These are phyloP conservation scores for Gadopsis bispinosus DNA, from an alignment of 2,797 vertebrate genomes.

Conservation along the genomic window DNA sequence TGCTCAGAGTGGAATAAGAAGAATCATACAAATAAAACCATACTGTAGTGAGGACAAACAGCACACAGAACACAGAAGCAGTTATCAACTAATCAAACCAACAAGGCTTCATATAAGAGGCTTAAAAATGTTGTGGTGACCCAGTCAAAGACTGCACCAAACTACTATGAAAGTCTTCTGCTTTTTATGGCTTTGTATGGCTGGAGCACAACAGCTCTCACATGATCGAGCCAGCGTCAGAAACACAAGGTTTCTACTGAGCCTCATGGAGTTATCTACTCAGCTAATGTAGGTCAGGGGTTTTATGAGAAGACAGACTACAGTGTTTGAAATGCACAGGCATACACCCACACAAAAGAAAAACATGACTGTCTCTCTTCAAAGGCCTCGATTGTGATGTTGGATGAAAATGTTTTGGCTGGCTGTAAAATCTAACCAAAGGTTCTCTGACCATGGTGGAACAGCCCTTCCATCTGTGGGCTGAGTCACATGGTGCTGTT, in stretches of 20 bases:
- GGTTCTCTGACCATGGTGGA: slow-evolving; percentile 10
- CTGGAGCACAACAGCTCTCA: slow-evolving; percentile 32
- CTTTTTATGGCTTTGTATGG: slow-evolving; percentile 41
- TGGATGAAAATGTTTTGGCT: neutral
- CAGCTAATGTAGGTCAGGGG: slow-evolving; percentile 56
- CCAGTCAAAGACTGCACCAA: slow-evolving; percentile 45
- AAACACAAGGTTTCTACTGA: slow-evolving; percentile 32
- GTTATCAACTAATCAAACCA: slow-evolving; percentile 35
- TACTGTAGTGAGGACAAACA: neutral
- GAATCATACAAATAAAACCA: neutral
- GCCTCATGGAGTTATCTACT: slow-evolving; percentile 18
- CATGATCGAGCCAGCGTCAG: slow-evolving; percentile 39
- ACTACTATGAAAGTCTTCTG: slow-evolving; percentile 14
- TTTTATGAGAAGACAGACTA: slow-evolving; percentile 37
- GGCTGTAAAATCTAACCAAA: slow-evolving; percentile 8
- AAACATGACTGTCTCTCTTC: neutral
- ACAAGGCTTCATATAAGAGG: slow-evolving; percentile 30
- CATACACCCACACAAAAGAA: neutral
- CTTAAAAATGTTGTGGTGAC: slow-evolving; percentile 37
- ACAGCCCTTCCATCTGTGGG: slow-evolving; percentile 14
- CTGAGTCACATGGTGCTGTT: slow-evolving; percentile 20
- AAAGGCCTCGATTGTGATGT: slow-evolving; percentile 1
- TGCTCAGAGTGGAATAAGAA: neutral
- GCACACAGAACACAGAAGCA: slow-evolving; percentile 13
- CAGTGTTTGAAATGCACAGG: slow-evolving; percentile 31